phyloP scores from a whole-genome alignment of 53 echinoderm and acorn worm species.

The Paracentrotus lividus region DNA sequence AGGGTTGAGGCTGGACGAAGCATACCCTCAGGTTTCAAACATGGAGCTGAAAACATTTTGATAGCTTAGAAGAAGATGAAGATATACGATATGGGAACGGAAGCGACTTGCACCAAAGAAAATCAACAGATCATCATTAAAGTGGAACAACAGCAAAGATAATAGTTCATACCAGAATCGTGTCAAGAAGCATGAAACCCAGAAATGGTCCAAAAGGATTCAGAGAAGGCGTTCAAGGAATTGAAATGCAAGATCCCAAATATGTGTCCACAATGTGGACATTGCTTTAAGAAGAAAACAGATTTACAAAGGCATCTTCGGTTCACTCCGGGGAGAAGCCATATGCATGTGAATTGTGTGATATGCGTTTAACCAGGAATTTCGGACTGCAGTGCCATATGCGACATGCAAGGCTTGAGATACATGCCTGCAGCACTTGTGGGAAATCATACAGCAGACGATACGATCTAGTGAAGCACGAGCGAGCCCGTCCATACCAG shows the following conservation, averaged over 20 bases:
- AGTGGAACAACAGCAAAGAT: background rate
- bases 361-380: conserved; percentile 24
- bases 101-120: conserved; percentile 12
- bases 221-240: background rate
- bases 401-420: conserved; percentile 7
- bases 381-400: conserved; percentile 24
- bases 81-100: background rate
- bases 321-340: conserved; percentile 57
- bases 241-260: background rate
- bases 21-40: background rate
- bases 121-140: background rate
- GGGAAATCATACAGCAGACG: conserved; percentile 58
- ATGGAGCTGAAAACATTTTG: background rate
- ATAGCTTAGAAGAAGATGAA: background rate
- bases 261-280: conserved; percentile 48
- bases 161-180: background rate
- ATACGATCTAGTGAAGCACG: conserved; percentile 42
- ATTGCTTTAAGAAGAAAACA: conserved; percentile 8
- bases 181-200: background rate
- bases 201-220: too few species aligned
- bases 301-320: conserved; percentile 6
- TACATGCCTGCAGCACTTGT: conserved; percentile 9
- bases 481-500: background rate
- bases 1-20: background rate
- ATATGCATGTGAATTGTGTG: conserved; percentile 28